Evolutionary conservation across 2,888 invertebrate genomes (phyloP).

Genomic region (Campaea margaritaria): DNA sequence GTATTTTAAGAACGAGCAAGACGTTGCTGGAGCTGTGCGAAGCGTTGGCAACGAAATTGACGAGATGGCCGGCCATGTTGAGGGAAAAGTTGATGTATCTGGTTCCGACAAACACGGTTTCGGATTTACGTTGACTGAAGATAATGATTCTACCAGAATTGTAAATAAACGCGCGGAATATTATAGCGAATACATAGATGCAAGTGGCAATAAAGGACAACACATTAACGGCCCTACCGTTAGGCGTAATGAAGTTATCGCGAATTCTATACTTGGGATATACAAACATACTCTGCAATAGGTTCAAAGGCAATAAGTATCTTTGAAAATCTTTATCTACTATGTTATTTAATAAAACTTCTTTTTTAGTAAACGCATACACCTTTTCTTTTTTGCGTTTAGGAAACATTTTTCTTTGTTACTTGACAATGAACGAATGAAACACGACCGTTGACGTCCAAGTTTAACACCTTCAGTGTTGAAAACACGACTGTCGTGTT

Average conservation of each 20-base stretch:
- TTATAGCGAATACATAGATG: constrained; percentile 1
- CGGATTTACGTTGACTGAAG: neutral
- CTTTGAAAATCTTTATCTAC: constrained; percentile 17
- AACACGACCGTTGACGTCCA: neutral
- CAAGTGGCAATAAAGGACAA: constrained; percentile 11
- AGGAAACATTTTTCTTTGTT: constrained; percentile 2
- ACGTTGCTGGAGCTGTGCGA: constrained; percentile 10
- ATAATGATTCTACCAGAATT: neutral
- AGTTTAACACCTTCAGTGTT: too few species aligned
- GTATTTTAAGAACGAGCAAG: constrained; percentile 16
- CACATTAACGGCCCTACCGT: neutral
- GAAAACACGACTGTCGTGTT: too few species aligned
- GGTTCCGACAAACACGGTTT: neutral
- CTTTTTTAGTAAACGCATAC: constrained; percentile 8
- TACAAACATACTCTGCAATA: constrained; percentile 7
- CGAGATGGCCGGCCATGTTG: constrained; percentile 3
- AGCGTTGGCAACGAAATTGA: neutral
- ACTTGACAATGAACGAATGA: neutral
- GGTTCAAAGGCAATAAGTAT: constrained; percentile 18
- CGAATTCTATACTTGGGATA: constrained; percentile 21
- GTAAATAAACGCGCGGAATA: neutral
- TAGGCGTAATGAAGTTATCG: constrained; percentile 25
- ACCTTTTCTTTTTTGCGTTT: constrained; percentile 5
- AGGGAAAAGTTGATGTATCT: constrained; percentile 2
- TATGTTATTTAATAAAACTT: constrained; percentile 13